Evolutionary conservation across 1,140 invertebrate genomes (phyloP).

Genomic region (Gryllus bimaculatus): DNA sequence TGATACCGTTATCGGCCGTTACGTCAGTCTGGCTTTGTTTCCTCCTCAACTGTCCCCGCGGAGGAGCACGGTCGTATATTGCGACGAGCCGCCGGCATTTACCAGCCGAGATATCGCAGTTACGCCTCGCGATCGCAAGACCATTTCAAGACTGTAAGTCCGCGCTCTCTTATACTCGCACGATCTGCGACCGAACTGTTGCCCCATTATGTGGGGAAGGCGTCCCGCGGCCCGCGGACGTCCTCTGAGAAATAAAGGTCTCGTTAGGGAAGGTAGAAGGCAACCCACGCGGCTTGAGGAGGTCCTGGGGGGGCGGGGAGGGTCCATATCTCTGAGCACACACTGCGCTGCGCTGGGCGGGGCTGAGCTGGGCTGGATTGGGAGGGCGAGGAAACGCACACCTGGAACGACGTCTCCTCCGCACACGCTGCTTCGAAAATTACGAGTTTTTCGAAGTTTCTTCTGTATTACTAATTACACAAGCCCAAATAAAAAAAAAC

Average conservation of each 20-base stretch:
- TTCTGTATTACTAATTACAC: no score
- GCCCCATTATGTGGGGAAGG: no score
- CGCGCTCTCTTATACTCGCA: background rate
- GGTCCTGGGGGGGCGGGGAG: no score
- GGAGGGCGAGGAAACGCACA: background rate
- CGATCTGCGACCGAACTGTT: background rate
- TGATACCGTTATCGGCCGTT: background rate
- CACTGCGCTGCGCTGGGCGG: no score
- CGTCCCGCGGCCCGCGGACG: no score
- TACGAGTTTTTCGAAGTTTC: no score
- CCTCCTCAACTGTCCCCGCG: background rate
- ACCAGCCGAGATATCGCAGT: no score
- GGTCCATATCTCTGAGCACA: no score
- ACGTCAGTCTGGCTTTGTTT: background rate
- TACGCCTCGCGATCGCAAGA: no score
- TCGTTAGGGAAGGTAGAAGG: background rate
- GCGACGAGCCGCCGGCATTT: no score
- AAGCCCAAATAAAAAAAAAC: no score
- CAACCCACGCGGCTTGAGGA: no score
- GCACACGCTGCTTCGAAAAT: background rate
- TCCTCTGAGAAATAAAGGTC: background rate
- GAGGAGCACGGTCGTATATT: background rate
- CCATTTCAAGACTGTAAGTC: background rate
- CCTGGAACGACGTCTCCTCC: background rate
- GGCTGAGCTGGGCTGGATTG: background rate